These are phyloP conservation scores for Amorpha juglandis DNA, from an alignment of 2,888 invertebrate genomes.

Conservation along the genomic window DNA sequence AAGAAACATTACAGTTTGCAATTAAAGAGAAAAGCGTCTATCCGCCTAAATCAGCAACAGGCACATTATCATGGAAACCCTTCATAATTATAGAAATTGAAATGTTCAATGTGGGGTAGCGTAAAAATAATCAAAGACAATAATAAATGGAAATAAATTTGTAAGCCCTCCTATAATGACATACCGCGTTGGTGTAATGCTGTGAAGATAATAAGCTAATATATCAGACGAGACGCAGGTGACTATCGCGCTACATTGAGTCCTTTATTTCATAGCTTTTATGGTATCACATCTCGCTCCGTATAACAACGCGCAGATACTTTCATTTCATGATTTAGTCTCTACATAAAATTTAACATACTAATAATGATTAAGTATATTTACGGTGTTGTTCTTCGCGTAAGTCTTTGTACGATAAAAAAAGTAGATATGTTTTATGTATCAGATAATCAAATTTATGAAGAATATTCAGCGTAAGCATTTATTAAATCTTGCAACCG, in stretches of 20 bases:
- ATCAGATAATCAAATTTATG: too few relatives aligned
- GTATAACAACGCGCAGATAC: conserved; percentile 45
- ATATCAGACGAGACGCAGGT: conserved; percentile 57
- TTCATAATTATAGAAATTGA: conserved; percentile 71
- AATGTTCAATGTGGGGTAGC: conserved; percentile 55
- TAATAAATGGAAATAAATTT: conserved; percentile 47
- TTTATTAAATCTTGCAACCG: too few relatives aligned
- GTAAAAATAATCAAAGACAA: conserved; percentile 54
- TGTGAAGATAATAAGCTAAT: conserved; percentile 55
- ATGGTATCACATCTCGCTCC: conserved; percentile 54
- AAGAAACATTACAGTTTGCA: neutral
- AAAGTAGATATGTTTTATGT: too few relatives aligned
- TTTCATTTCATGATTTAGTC: conserved; percentile 68
- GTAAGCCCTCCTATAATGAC: conserved; percentile 50
- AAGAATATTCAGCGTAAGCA: too few relatives aligned
- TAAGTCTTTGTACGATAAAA: too few relatives aligned
- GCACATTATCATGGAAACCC: conserved; percentile 61
- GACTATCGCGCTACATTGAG: conserved; percentile 54
- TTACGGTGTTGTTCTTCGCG: neutral
- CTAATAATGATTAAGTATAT: too few relatives aligned
- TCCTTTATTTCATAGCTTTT: conserved; percentile 64
- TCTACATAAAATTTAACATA: conserved; percentile 1
- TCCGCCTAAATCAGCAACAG: conserved; percentile 52
- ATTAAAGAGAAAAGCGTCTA: conserved; percentile 33
- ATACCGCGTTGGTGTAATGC: conserved; percentile 47